phyloP scores from a whole-genome alignment of 2,113 vertebrate species.

The Bathybates hornii region DNA sequence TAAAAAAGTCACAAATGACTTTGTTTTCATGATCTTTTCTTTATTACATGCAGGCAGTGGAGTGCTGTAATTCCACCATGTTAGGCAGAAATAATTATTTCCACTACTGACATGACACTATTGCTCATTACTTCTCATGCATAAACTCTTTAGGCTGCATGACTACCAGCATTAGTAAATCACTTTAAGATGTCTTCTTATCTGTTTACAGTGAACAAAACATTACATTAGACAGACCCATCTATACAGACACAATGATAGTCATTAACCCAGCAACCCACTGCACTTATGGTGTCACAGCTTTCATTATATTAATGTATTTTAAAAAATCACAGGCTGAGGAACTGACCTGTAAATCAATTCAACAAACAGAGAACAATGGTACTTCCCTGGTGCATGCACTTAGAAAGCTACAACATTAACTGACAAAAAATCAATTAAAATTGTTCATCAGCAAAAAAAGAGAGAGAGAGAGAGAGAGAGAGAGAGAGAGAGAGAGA shows the following conservation, averaged over 20 bases:
- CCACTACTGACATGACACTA: background rate
- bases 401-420: background rate
- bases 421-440: too few species aligned
- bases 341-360: background rate
- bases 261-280: background rate
- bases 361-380: background rate
- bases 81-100: background rate
- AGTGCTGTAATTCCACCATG: background rate
- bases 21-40: background rate
- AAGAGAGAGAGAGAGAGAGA: too few species aligned
- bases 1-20: background rate
- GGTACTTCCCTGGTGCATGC: background rate
- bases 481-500: too few species aligned
- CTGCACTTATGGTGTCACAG: background rate
- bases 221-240: background rate
- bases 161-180: background rate
- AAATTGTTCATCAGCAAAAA: too few species aligned
- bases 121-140: background rate
- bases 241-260: background rate
- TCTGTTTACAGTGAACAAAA: background rate
- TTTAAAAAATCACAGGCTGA: accelerated
- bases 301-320: background rate
- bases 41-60: background rate
- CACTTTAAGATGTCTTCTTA: background rate
- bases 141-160: background rate